A percentile compares a stretch with the other conserved stretches of the same genome.
Evolutionary conservation across 2,888 invertebrate genomes (phyloP).

Genomic region (Platycnemis pennipes): DNA sequence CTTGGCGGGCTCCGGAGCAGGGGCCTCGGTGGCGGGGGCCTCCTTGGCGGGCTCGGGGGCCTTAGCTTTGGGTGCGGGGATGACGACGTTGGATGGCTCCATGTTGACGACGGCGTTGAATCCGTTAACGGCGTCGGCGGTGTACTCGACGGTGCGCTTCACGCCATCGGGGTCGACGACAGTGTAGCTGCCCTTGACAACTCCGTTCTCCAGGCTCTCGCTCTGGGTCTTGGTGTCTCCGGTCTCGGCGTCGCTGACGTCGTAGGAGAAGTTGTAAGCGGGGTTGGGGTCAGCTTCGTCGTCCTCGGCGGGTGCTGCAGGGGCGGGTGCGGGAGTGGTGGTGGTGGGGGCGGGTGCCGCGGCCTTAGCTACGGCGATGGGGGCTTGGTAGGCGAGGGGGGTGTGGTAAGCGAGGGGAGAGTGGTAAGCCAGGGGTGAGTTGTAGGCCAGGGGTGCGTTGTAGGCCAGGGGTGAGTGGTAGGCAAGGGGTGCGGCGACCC

Average conservation of each 20-base stretch:
- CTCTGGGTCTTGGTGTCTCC: constrained; percentile 62
- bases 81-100: constrained; percentile 39
- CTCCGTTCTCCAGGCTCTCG: constrained; percentile 64
- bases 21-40: neutral
- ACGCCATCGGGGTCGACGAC: constrained; percentile 69
- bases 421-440: constrained; percentile 69
- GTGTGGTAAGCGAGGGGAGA: constrained; percentile 68
- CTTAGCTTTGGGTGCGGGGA: constrained; percentile 75
- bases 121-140: constrained; percentile 69
- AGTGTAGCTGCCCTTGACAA: constrained; percentile 56
- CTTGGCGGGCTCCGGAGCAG: constrained; percentile 47
- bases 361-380: constrained; percentile 59
- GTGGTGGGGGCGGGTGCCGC: constrained; percentile 40
- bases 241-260: constrained; percentile 54
- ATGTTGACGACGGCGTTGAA: constrained; percentile 62
- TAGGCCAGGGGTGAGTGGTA: constrained; percentile 69
- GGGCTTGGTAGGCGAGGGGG: constrained; percentile 70
- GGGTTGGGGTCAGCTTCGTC: constrained; percentile 68
- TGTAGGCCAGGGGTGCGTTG: constrained; percentile 71
- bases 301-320: constrained; percentile 49
- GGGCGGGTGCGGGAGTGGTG: constrained; percentile 68
- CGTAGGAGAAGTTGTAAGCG: constrained; percentile 63
- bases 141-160: constrained; percentile 70
- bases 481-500: constrained; percentile 73
- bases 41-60: constrained; percentile 70